Percentiles rank a stretch among this genome's conserved stretches.
Conservation (phyloP, 2,888 invertebrate species). For the Kuschelorhynchus macadamiae region DNA sequence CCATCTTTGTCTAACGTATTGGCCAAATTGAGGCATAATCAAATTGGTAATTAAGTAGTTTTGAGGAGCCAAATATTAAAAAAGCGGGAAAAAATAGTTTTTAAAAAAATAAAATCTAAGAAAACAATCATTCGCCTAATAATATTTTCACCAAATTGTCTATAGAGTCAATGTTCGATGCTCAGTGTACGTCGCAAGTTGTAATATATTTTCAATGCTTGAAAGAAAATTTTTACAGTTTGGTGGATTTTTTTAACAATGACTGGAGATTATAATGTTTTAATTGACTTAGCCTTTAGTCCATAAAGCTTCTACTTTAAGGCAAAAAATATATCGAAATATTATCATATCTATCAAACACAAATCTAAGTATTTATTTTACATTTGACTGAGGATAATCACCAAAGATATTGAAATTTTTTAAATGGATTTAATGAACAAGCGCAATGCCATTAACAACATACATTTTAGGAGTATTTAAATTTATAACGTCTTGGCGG, state of each 20-base stretch:
- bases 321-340: conserved; percentile 50
- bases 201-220: conserved; percentile 52
- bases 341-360: conserved; percentile 43
- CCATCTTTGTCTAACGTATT: too few relatives aligned
- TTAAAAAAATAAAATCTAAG: too few relatives aligned
- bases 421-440: conserved; percentile 40
- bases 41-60: too few relatives aligned
- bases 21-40: too few relatives aligned
- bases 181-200: conserved; percentile 36
- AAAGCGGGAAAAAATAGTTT: too few relatives aligned
- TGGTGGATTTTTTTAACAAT: conserved; percentile 50
- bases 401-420: conserved; percentile 47
- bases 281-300: conserved; percentile 52
- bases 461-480: conserved; percentile 4
- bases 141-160: too few relatives aligned
- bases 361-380: conserved; percentile 25
- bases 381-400: conserved; percentile 50
- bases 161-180: background rate
- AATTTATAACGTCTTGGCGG: conserved; percentile 45
- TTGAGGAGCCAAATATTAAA: too few relatives aligned
- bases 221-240: conserved; percentile 51
- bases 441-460: conserved; percentile 47
- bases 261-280: conserved; percentile 52
- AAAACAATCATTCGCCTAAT: too few relatives aligned
- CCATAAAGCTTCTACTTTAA: conserved; percentile 53